Evolutionary conservation across 2,888 invertebrate species (phyloP), one percentile per base, ranked within the genome.

Genomic region (Anarsia innoxiella): DNA sequence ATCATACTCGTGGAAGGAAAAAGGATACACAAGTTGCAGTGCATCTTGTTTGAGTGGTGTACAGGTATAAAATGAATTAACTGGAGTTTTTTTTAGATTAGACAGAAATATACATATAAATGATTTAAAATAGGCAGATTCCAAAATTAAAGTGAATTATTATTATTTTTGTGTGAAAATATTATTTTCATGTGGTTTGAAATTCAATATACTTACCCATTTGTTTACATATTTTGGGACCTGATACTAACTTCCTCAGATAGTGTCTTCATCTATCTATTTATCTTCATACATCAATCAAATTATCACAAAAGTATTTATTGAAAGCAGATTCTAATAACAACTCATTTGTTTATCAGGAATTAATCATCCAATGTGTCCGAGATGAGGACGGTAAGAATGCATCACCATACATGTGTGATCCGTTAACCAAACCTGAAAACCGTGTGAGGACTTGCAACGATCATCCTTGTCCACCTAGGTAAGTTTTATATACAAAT

Each of bases 401-500:
- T 2, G 95, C 96, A 0, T 94, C 93, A 3, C 95, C 95, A 0
- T 93, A 93, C 62, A 88, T 95, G 66, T 97, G 97, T 57, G 91
- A 94, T 19, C 91, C 93, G 1, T 91, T 94, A 52, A 91, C 93
- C 0, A 93, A 95, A 63, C 97, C 97, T 0, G 95, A 96, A 67
- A 93, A 94, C 32, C 86, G 95, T 42, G 93, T 95, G 19, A 86
- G 94, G 56, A 93, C 94, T 0, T 97, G 97, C 82, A 99, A 99
- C 66, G 97, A 97, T 59, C 92, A 95, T 44, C 95, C 97, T 0
- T 99, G 99, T 64, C 97, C 97, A 1, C 97, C 97, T 0, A 89
- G 95, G 86, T 93, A 86, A 59, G 52, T 5, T 3, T 14, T 6
- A 26, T 2, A 9, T 8, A n/a, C n/a, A n/a, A n/a, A n/a, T n/a